Evolutionary conservation across 1,140 invertebrate species (phyloP).

Genomic region (Drosophila paulistorum): DNA sequence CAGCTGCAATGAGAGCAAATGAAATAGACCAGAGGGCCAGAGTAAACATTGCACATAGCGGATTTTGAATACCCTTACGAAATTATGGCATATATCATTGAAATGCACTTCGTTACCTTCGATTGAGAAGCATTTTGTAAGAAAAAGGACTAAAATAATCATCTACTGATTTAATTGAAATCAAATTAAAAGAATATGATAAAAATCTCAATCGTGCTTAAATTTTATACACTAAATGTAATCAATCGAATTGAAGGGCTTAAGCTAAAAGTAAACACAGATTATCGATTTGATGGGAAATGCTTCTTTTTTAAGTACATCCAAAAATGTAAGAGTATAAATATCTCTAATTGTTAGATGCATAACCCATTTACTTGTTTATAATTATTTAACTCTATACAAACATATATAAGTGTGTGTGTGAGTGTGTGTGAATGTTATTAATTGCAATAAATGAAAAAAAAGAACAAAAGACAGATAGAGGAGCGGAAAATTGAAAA

Average conservation of each 20-base stretch:
- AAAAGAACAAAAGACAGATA: not conserved
- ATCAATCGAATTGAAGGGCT: no score
- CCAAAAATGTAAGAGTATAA: constrained; percentile 13
- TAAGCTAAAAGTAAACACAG: no score
- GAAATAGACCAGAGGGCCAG: not conserved
- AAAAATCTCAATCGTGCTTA: no score
- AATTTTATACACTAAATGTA: no score
- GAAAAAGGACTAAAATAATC: no score
- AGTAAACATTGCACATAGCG: not conserved
- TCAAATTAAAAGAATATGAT: no score
- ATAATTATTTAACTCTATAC: constrained; percentile 36
- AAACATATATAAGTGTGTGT: constrained; percentile 5
- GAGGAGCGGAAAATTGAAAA: not conserved
- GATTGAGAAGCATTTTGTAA: no score
- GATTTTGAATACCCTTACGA: not conserved
- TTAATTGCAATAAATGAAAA: constrained; percentile 62
- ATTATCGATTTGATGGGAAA: no score
- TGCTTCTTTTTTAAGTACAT: no score
- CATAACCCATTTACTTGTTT: constrained; percentile 60
- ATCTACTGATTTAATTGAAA: no score
- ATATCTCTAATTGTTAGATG: constrained; percentile 38
- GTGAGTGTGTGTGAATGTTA: constrained; percentile 42
- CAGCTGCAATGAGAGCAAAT: constrained; percentile 57
- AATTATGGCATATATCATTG: no score
- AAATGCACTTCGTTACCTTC: no score